Evolutionary conservation across 2,797 vertebrate species (phyloP).

Genomic region (Gymnopithys bicolor): DNA sequence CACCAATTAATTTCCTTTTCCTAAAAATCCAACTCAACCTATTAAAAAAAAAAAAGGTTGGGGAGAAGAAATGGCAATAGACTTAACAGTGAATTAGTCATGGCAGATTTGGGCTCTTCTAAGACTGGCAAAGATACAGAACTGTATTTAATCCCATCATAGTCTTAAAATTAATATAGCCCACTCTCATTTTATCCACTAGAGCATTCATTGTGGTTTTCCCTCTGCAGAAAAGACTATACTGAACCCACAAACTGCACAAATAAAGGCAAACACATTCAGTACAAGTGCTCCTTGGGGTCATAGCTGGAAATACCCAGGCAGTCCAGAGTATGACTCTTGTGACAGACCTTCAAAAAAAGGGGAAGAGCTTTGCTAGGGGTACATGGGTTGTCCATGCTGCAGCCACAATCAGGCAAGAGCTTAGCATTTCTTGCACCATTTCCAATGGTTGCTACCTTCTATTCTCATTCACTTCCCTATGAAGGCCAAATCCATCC

Average conservation of each 20-base stretch:
- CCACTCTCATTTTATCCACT: background rate
- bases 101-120: background rate
- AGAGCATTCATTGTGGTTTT: background rate
- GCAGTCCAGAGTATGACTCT: background rate
- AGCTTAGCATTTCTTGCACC: background rate
- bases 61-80: background rate
- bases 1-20: background rate
- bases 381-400: background rate
- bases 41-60: background rate
- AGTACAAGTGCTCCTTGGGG: rapidly evolving
- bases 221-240: background rate
- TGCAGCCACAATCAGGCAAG: background rate
- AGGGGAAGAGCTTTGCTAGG: background rate
- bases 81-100: slow-evolving; percentile 26
- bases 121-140: background rate
- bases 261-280: rapidly evolving
- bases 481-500: background rate
- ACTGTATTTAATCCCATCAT: background rate
- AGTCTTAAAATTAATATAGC: slow-evolving; percentile 22
- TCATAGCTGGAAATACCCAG: background rate
- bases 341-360: background rate
- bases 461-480: background rate
- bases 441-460: background rate
- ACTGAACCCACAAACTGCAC: background rate
- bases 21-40: background rate